phyloP scores from a whole-genome alignment of 1,140 invertebrate genomes.

The Eueides isabella region DNA sequence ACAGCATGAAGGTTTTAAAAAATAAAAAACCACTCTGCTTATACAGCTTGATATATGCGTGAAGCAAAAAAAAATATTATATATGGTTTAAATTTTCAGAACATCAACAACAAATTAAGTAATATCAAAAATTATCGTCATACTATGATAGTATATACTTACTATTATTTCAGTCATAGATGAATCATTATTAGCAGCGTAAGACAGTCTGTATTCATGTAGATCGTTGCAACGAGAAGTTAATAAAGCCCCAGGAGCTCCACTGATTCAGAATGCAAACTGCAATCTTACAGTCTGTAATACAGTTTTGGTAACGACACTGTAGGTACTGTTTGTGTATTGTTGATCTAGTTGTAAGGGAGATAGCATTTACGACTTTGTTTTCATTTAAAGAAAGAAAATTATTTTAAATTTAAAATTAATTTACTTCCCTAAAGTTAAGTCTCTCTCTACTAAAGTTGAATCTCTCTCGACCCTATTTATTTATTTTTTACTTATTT shows the following conservation, averaged over 20 bases:
- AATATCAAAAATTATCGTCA: not conserved
- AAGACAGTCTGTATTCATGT: slow-evolving; percentile 35
- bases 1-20: no score
- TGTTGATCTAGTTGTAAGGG: not conserved
- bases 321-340: not conserved
- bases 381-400: not conserved
- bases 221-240: slow-evolving; percentile 50
- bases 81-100: not conserved
- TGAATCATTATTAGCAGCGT: not conserved
- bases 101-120: not conserved
- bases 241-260: slow-evolving; percentile 51
- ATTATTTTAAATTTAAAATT: no score
- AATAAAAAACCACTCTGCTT: no score
- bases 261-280: slow-evolving; percentile 31
- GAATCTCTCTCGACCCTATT: no score
- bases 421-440: no score
- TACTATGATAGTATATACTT: no score
- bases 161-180: not conserved
- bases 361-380: not conserved
- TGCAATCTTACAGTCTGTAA: slow-evolving; percentile 17
- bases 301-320: slow-evolving; percentile 8
- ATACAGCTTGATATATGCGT: no score
- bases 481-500: no score
- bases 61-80: no score
- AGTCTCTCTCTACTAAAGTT: no score